Base-by-base conservation (phyloP, 2,113 vertebrate genomes). In the Maccullochella peelii region DNA sequence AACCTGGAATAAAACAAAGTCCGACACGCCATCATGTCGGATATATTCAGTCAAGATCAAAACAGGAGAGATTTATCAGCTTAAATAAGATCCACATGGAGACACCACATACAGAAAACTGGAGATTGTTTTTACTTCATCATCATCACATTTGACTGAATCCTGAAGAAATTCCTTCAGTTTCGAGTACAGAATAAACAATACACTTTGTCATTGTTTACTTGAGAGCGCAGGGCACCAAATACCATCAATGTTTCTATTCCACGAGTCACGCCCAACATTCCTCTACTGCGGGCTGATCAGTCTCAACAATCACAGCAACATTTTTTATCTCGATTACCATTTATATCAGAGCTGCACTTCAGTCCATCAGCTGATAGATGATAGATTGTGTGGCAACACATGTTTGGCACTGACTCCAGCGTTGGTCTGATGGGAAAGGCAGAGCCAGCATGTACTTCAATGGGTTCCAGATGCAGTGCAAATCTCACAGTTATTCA, bases 321-420 rank as follows among this genome's bases (percentile, higher is more conserved):
- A 59, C 33, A 72, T 73, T 16, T 83, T 50, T 75, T 65, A 49
- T 86, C 79, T 83, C 72, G 68, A 83, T 92, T 80, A 40, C 55
- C 69, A 76, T 89, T 82, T 25, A 79, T 74, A 86, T 61, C 79
- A 68, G 21, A 42, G 55, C 66, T 69, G 71, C 54, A 72, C 73
- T 82, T 79, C 62, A 50, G 70, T 23, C 57, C 42, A 16, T 81
- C 54, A 79, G 82, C 79, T 88, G 86, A 85, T 68, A 62, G 81
- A 70, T 40, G 85, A 90, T 57, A 23, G 61, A 88, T 50, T 23
- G 68, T 67, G 40, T 84, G 85, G 80, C 73, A 89, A 82, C 82
- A 90, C 76, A 90, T 84, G 81, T 87, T 85, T 83, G 78, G 83
- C 55, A 66, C 44, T 0, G 71, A 65, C 52, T 63, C 36, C 16